Evolutionary conservation across 1,140 invertebrate genomes (phyloP), one percentile per base, ranked within the genome.

Genomic region (Cydia strobilella): DNA sequence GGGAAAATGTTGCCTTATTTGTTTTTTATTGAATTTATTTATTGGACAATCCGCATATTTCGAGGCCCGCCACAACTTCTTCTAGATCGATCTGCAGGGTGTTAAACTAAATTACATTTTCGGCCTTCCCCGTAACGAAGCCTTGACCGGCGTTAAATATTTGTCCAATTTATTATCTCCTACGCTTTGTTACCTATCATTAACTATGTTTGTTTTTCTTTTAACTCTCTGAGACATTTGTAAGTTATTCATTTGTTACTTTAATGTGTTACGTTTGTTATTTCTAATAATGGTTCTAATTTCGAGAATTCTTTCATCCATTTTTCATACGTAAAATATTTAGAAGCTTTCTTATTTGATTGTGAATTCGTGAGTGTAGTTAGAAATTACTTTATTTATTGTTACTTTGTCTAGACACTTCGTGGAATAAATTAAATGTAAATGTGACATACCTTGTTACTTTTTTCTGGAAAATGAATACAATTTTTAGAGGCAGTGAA

Each of bases 31-130:
- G 7, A 18, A 54, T 18, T 7, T 10, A 23, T 12, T 59, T 59
- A 39, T 39, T 1, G 9, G 15, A 18, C 15, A 5, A 54, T 39
- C 20, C 78, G 76, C 77, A 54, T 2, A 20, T 59, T 74, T 75
- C 48, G 62, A 76, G 69, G 78, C 77, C 74, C 65, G 27, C 69
- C 54, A 18, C 35, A 48, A 65, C 72, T 76, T 72, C 72, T 79
- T 72, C 74, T 25, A 77, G 75, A 76, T 74, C 75, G 42, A 74
- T 69, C 65, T 35, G 25, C 63, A 65, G 65, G 65, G 65, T 39
- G 65, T 69, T 69, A 42, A 69, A 69, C 65, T 69, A 69, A 69
- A 69, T 69, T 69, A 69, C 65, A 18, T 39, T 66, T 69, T 69
- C 65, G 65, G 65, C 65, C 65, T 69, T 69, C 65, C 65, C 65